Percentiles rank a stretch among this genome's conserved stretches.
Evolutionary conservation across 2,113 vertebrate species (phyloP).

Genomic region (Nothocercus julius): DNA sequence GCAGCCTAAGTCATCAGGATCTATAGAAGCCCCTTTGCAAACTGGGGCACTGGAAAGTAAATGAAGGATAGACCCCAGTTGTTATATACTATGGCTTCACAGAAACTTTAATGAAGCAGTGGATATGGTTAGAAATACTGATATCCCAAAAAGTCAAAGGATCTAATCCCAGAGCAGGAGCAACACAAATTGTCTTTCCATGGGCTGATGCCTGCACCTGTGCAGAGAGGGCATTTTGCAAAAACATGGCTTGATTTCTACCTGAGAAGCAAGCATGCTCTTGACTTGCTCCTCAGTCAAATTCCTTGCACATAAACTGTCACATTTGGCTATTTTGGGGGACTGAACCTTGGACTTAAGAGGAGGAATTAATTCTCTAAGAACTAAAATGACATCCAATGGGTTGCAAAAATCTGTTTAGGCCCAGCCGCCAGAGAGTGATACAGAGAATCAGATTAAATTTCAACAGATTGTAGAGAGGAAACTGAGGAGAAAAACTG

Average conservation of each 20-base stretch:
- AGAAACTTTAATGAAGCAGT: background rate
- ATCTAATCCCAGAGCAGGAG: background rate
- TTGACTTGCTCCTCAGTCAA: background rate
- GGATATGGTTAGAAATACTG: background rate
- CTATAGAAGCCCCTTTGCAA: background rate
- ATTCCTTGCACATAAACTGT: background rate
- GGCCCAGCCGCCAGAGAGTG: background rate
- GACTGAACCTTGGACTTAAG: background rate
- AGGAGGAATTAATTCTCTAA: no score
- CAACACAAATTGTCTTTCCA: background rate
- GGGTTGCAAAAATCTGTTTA: background rate
- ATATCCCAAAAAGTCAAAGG: background rate
- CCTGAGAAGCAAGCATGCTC: background rate
- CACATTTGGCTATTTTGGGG: background rate
- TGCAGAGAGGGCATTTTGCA: background rate
- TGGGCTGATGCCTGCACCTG: background rate
- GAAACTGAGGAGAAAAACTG: background rate
- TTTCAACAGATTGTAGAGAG: background rate
- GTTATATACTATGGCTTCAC: background rate
- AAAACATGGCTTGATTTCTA: background rate
- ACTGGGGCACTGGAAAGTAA: background rate
- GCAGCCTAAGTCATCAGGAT: background rate
- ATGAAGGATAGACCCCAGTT: background rate
- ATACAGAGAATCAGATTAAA: background rate
- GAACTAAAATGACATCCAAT: background rate